Evolutionary conservation across 1,140 invertebrate genomes (phyloP).

Genomic region (Chironomus striatipennis): DNA sequence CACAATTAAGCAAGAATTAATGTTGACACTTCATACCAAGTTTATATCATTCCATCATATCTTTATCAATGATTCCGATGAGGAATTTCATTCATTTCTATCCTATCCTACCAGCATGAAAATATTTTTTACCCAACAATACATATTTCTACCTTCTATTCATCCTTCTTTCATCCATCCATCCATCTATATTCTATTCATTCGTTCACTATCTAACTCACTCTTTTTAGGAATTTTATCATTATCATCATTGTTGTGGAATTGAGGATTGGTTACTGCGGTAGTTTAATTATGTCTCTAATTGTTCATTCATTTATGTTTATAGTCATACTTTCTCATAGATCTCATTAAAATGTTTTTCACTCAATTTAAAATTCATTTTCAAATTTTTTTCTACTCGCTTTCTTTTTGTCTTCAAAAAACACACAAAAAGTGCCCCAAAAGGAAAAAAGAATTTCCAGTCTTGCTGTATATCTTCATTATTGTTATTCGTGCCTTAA

Average conservation of each 20-base stretch:
- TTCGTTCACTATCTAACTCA: not conserved
- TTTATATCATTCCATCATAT: too few relatives aligned
- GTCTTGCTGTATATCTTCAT: too few relatives aligned
- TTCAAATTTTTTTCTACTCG: not conserved
- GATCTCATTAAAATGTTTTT: not conserved
- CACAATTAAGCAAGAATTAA: too few relatives aligned
- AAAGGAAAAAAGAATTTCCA: too few relatives aligned
- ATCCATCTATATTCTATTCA: not conserved
- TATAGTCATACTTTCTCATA: not conserved
- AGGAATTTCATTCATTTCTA: conserved; percentile 1
- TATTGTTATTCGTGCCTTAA: too few relatives aligned
- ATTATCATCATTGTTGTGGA: conserved; percentile 12
- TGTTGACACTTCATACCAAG: too few relatives aligned
- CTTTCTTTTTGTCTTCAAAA: too few relatives aligned
- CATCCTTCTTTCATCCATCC: not conserved
- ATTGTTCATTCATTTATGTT: conserved; percentile 11
- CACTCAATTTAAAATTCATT: not conserved
- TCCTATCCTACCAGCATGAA: not conserved
- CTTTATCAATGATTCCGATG: not conserved
- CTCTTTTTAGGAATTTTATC: conserved; percentile 2
- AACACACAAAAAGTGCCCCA: too few relatives aligned
- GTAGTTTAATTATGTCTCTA: conserved; percentile 14
- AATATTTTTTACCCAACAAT: not conserved
- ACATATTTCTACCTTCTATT: not conserved
- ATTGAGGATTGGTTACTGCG: conserved; percentile 11